Conservation (phyloP, 2,113 vertebrate genomes). For the Erinaceus europaeus region DNA sequence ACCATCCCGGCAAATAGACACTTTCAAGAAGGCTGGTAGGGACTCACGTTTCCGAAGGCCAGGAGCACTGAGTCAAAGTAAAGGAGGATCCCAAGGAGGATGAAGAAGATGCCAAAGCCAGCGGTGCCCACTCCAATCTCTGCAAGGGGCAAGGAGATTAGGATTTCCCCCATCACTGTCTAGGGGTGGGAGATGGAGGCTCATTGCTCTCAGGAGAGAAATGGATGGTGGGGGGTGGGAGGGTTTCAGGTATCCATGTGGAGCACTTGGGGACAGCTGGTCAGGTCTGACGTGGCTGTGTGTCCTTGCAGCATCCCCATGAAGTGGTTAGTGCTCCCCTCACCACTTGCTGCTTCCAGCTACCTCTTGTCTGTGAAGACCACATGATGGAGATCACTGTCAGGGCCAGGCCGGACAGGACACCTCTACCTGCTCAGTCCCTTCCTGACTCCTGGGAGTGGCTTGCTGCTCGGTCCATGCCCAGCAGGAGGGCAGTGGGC, state of each 20-base stretch:
- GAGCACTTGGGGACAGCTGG: neutral
- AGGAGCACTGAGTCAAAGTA: conserved; percentile 94
- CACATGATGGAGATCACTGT: too few species aligned
- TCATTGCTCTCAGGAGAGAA: neutral
- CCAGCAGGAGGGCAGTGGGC: too few species aligned
- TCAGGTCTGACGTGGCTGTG: fast-evolving
- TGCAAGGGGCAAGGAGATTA: conserved; percentile 67
- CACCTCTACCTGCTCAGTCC: too few species aligned
- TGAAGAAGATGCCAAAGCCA: conserved; percentile 91
- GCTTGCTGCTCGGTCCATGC: fast-evolving
- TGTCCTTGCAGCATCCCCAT: neutral
- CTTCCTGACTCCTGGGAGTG: neutral
- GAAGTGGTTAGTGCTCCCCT: neutral
- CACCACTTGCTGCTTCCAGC: neutral
- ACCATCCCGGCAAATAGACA: neutral
- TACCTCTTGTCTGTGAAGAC: neutral
- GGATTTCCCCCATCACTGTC: neutral
- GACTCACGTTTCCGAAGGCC: conserved; percentile 95
- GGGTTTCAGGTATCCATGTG: fast-evolving
- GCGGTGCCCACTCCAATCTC: conserved; percentile 90
- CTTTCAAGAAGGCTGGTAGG: fast-evolving
- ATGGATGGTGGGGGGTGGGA: neutral
- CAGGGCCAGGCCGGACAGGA: too few species aligned
- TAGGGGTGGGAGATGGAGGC: neutral
- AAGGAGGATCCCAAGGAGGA: conserved; percentile 91